These are phyloP conservation scores for Drosophila formosana DNA, from an alignment of 2,888 invertebrate genomes.

Conservation along the genomic window DNA sequence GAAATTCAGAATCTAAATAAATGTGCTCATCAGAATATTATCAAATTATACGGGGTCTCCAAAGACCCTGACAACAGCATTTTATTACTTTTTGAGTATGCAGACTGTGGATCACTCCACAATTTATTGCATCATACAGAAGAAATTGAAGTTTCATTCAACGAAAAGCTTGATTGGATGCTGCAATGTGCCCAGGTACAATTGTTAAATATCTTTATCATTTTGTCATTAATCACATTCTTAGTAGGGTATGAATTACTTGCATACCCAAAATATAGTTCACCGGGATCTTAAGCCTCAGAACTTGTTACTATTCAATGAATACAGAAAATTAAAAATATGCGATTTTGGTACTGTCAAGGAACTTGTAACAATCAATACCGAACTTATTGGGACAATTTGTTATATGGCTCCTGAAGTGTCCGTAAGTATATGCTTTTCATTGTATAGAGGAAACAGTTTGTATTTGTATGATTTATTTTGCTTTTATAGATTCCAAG, in stretches of 20 bases:
- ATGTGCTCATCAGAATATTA: no score
- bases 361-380: slow-evolving; percentile 5
- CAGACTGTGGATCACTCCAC: no score
- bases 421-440: neutral
- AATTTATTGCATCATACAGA: no score
- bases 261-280: slow-evolving; percentile 9
- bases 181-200: slow-evolving; percentile 20
- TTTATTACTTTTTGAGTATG: no score
- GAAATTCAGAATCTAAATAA: no score
- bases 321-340: slow-evolving; percentile 14
- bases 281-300: slow-evolving; percentile 12
- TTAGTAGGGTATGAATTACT: slow-evolving; percentile 19
- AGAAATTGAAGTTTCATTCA: neutral
- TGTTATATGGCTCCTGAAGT: slow-evolving; percentile 40
- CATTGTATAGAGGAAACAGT: no score
- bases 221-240: neutral
- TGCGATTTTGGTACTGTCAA: slow-evolving; percentile 26
- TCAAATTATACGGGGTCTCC: no score
- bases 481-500: neutral
- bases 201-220: neutral
- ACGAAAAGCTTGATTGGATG: slow-evolving; percentile 23
- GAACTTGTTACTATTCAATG: slow-evolving; percentile 22
- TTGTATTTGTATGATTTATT: neutral
- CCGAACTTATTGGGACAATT: neutral
- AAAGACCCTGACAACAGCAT: no score